phyloP scores from a whole-genome alignment of 2,888 invertebrate species.

The Acanthosepion pharaonis region DNA sequence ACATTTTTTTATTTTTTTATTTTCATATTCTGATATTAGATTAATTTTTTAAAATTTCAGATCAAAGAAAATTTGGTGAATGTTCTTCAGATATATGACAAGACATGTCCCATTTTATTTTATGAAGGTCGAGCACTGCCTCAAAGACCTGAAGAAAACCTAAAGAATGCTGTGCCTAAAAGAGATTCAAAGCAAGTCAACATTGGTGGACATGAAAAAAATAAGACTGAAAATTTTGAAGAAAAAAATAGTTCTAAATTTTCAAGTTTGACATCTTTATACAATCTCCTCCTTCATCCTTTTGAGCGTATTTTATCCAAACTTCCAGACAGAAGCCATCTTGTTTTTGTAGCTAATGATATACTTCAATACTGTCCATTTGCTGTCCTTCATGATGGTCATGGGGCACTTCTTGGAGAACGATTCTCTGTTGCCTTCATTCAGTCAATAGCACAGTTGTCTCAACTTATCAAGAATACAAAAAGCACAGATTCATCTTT shows the following conservation, averaged over 20 bases:
- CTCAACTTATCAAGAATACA: not conserved
- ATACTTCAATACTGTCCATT: slow-evolving; percentile 69
- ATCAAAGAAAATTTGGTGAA: not conserved
- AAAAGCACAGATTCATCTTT: not conserved
- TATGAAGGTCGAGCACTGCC: slow-evolving; percentile 49
- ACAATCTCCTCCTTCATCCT: slow-evolving; percentile 67
- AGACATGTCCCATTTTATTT: slow-evolving; percentile 45
- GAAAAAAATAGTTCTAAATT: slow-evolving; percentile 53
- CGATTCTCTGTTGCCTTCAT: not conserved
- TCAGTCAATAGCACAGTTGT: not conserved
- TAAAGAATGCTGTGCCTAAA: not conserved
- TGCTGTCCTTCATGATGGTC: slow-evolving; percentile 64
- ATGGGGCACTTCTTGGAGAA: slow-evolving; percentile 49
- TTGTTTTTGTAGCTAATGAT: slow-evolving; percentile 71
- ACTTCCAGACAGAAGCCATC: slow-evolving; percentile 59
- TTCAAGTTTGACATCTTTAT: slow-evolving; percentile 62
- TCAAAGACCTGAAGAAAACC: slow-evolving; percentile 48
- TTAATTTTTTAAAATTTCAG: not conserved
- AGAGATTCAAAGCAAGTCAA: not conserved
- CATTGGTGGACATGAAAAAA: too few species aligned
- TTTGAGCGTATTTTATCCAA: slow-evolving; percentile 67
- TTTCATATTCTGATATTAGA: too few species aligned
- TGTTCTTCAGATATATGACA: not conserved
- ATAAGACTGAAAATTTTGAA: not conserved
- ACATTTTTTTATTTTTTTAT: too few species aligned